Evolutionary conservation across 2,888 invertebrate genomes (phyloP), one percentile per base, ranked within the genome.

Genomic region (Andrena flavipes): DNA sequence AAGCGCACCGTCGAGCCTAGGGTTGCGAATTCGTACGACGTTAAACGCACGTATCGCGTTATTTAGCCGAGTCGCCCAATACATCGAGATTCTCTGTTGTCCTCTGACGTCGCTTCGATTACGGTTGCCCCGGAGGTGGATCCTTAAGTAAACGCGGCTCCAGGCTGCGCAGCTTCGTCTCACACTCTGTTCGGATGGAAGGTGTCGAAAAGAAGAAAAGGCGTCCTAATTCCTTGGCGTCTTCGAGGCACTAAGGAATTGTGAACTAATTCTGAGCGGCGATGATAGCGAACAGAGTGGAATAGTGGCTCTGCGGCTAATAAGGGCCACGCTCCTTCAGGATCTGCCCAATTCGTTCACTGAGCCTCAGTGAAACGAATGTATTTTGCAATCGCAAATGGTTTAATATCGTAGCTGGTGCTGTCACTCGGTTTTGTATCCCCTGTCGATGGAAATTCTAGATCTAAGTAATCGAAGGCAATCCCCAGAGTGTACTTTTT

Each of bases 1-100:
- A 88, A 63, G 26, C 30, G 74, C 72, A 70, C 59, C 65, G 74
- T 63, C 75, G 62, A 67, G 70, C 51, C 23, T 75, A 63, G 71
- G 75, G 62, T 75, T 68, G 80, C 73, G 33, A 78, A 78, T 29
- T 74, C 23, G 59, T 48, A 74, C 30, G 51, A 69, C 35, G 35
- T 74, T 69, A 56, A 51, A 16, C 30, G 33, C 54, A 67, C 71
- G 76, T 33, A 30, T 64, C 48, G 49, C 30, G n/a, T 65, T 76
- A 54, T 26, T 64, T 78, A 62, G 33, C 33, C 26, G 48, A 79
- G 54, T 68, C 48, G n/a, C 42, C 26, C n/a, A 7, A n/a, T 62
- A 51, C 29, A 65, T 51, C n/a, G 13, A 51, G 59, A 54, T 56
- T 51, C 54, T 10, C 23, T 7, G 20, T 64, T 42, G 8, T 23